Evolutionary conservation across 2,888 invertebrate genomes (phyloP).

Genomic region (Epicampocera succincta): DNA sequence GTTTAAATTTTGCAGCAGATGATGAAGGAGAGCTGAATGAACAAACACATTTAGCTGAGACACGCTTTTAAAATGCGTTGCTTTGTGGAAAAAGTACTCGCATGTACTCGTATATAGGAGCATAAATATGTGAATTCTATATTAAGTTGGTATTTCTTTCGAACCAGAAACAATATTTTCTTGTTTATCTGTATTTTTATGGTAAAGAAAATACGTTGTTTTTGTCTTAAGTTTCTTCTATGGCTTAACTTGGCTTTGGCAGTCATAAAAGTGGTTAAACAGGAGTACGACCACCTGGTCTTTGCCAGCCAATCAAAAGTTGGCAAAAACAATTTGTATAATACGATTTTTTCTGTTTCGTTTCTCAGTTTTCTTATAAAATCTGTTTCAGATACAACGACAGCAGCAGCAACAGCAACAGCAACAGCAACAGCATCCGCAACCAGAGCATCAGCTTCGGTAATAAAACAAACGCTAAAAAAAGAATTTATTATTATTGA

Average conservation of each 20-base stretch:
- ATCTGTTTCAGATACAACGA: conserved; percentile 48
- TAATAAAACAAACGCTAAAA: conserved; percentile 40
- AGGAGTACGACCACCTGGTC: conserved; percentile 70
- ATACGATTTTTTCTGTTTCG: conserved; percentile 15
- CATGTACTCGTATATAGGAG: background rate
- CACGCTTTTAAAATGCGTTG: conserved; percentile 34
- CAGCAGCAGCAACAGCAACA: conserved; percentile 34
- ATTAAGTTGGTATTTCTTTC: conserved; percentile 22
- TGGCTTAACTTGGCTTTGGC: conserved; percentile 50
- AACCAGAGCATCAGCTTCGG: conserved; percentile 17
- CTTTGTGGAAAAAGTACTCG: background rate
- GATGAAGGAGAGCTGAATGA: conserved; percentile 23
- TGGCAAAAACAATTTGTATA: conserved; percentile 69
- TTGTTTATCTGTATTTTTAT: conserved; percentile 51
- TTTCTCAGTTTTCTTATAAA: background rate
- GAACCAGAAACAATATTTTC: conserved; percentile 43
- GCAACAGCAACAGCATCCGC: background rate
- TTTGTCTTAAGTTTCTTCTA: conserved; percentile 35
- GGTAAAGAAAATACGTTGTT: conserved; percentile 45
- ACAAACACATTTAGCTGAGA: conserved; percentile 13
- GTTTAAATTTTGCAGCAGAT: conserved; percentile 1
- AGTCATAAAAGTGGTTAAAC: conserved; percentile 69
- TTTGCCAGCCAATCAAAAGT: conserved; percentile 67
- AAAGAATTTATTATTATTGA: conserved; percentile 42
- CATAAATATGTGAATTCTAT: background rate